These are phyloP conservation scores for Varanus komodoensis DNA, from an alignment of 2,113 vertebrate genomes.

Conservation along the genomic window DNA sequence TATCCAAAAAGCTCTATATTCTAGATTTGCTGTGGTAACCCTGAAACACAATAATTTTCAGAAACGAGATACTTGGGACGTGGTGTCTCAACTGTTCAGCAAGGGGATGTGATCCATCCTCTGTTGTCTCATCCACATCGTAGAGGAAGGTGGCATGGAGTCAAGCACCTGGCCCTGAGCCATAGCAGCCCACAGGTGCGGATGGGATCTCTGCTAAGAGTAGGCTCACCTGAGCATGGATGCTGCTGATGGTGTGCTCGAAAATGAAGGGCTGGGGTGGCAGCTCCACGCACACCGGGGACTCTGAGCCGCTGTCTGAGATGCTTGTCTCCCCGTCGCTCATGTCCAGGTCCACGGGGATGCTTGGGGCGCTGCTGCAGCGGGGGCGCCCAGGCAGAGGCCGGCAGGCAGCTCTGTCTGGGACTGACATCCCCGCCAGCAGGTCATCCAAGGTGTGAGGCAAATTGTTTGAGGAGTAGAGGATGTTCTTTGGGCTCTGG, in stretches of 20 bases:
- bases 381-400: background rate
- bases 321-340: slow-evolving; percentile 57
- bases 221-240: slow-evolving; percentile 60
- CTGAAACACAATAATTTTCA: background rate
- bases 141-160: background rate
- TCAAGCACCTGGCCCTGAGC: background rate
- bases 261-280: slow-evolving; percentile 55
- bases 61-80: background rate
- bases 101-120: background rate
- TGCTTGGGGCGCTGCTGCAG: background rate
- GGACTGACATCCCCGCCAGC: background rate
- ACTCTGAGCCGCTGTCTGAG: slow-evolving; percentile 54
- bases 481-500: background rate
- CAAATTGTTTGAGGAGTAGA: background rate
- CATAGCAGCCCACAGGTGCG: background rate
- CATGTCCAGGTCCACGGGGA: slow-evolving; percentile 60
- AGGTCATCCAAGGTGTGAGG: slow-evolving; percentile 15
- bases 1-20: too few relatives aligned
- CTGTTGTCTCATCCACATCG: background rate
- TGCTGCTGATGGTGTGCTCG: slow-evolving; percentile 61
- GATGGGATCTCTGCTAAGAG: too few relatives aligned
- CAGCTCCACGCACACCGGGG: slow-evolving; percentile 60
- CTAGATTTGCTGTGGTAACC: background rate
- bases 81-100: background rate
- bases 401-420: background rate